Evolutionary conservation across 2,113 vertebrate genomes (phyloP).

Genomic region (Microcebus lehilahytsara): DNA sequence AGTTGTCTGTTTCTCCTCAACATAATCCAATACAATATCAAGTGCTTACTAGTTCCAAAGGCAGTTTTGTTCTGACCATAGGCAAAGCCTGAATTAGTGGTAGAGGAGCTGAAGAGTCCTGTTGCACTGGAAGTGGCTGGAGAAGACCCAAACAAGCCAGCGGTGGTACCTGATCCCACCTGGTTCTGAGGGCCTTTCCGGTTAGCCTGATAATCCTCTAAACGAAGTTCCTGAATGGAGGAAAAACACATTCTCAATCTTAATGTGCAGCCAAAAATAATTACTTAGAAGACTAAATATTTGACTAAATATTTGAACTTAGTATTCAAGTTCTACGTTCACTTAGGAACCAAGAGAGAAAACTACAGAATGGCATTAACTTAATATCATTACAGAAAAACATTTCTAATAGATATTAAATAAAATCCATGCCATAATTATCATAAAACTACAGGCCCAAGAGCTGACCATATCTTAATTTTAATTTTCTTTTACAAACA

Average conservation of each 20-base stretch:
- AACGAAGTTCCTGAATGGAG: conserved; percentile 87
- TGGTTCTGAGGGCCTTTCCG: conserved; percentile 94
- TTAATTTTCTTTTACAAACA: background rate
- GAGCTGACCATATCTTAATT: background rate
- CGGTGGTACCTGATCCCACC: conserved; percentile 86
- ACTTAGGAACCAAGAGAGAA: background rate
- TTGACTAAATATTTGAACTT: background rate
- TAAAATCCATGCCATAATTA: background rate
- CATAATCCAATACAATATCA: background rate
- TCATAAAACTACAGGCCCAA: background rate
- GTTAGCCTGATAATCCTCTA: conserved; percentile 97
- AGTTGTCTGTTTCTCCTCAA: background rate
- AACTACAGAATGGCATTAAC: background rate
- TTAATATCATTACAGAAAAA: conserved; percentile 2
- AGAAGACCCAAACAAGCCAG: conserved; percentile 89
- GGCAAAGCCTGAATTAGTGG: conserved; percentile 90
- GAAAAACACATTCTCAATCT: conserved; percentile 8
- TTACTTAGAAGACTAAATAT: background rate
- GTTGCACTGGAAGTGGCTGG: conserved; percentile 90
- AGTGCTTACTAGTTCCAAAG: conserved; percentile 91
- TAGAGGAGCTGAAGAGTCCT: conserved; percentile 92
- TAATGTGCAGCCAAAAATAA: conserved; percentile 5
- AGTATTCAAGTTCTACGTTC: background rate
- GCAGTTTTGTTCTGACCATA: conserved; percentile 93
- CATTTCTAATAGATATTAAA: background rate